Percentiles rank a stretch among this genome's conserved stretches.
phyloP scores from a whole-genome alignment of 2,888 invertebrate genomes.

The Rhamphomyia laevipes region DNA sequence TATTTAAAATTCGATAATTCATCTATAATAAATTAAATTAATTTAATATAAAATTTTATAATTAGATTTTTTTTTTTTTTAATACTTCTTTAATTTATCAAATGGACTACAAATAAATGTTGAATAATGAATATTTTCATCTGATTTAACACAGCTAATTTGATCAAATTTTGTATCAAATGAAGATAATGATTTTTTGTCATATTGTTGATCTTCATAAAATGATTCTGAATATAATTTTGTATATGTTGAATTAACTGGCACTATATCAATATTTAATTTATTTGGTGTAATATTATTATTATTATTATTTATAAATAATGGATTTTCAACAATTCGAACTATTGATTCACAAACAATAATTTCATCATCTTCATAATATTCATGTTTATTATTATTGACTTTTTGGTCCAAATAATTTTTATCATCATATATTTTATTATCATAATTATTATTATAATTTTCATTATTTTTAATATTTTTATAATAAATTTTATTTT shows the following conservation, averaged over 20 bases:
- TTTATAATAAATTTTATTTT: neutral
- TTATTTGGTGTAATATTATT: neutral
- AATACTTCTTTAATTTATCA: neutral
- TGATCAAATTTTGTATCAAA: conserved; percentile 9
- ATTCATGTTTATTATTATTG: neutral
- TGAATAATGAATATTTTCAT: neutral
- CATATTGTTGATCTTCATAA: conserved; percentile 7
- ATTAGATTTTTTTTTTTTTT: no score
- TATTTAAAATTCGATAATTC: no score
- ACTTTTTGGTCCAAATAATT: neutral
- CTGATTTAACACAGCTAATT: conserved; percentile 8
- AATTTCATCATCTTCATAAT: conserved; percentile 9
- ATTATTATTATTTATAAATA: neutral
- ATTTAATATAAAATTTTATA: no score
- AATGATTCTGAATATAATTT: conserved; percentile 10
- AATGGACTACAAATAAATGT: neutral
- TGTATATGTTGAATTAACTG: conserved; percentile 10
- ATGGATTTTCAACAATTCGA: neutral
- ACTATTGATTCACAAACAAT: conserved; percentile 13
- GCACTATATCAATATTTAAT: neutral
- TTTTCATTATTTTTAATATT: neutral
- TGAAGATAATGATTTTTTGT: conserved; percentile 7
- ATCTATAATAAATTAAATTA: no score
- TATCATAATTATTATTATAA: neutral
- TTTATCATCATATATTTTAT: neutral